phyloP scores from a whole-genome alignment of 2,888 invertebrate species.

The Amiota minor region DNA sequence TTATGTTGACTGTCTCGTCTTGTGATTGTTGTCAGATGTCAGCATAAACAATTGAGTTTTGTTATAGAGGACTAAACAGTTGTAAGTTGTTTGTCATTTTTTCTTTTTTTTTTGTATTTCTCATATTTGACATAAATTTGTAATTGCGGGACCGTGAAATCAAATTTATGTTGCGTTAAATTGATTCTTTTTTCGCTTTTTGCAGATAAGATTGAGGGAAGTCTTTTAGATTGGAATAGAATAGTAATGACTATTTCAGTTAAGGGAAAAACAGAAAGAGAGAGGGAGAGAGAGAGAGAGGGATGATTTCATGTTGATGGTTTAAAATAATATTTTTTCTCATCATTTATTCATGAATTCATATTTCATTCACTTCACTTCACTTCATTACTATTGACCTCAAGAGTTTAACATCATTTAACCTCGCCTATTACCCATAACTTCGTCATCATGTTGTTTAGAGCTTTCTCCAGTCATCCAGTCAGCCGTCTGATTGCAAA shows the following conservation, averaged over 20 bases:
- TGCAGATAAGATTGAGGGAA: not conserved
- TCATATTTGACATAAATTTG: slow-evolving; percentile 24
- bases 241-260: no score
- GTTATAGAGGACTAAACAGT: not conserved
- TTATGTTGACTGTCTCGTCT: no score
- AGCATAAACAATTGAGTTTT: slow-evolving; percentile 7
- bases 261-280: no score
- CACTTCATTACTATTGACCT: not conserved
- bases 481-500: not conserved
- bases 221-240: no score
- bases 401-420: not conserved
- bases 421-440: slow-evolving; percentile 9
- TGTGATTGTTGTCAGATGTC: no score
- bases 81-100: slow-evolving; percentile 20
- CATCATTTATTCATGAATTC: slow-evolving; percentile 12
- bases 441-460: not conserved
- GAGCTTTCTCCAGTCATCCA: slow-evolving; percentile 13
- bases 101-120: not conserved
- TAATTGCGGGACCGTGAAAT: slow-evolving; percentile 20
- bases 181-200: not conserved
- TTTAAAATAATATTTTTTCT: not conserved
- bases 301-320: no score
- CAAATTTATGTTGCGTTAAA: slow-evolving; percentile 29
- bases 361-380: not conserved
- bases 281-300: no score